Conservation (phyloP, 2,797 vertebrate genomes). For the Sphenopsis melanotis region DNA sequence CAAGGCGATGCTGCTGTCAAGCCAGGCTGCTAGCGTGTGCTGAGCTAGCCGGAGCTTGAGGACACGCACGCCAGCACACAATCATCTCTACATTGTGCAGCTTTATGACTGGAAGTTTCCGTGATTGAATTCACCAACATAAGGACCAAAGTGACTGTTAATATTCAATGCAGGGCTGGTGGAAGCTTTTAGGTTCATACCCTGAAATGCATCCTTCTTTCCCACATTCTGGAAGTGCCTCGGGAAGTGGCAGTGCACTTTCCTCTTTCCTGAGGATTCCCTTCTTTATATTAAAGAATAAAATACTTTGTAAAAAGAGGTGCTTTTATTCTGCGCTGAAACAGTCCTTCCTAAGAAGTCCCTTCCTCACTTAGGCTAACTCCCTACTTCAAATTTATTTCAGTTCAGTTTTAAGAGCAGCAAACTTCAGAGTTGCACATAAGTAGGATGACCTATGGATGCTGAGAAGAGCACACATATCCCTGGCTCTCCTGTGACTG, state of each 20-base stretch:
- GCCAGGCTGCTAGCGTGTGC: no score
- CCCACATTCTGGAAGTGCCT: background rate
- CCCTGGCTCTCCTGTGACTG: background rate
- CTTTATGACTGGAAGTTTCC: background rate
- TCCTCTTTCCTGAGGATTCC: background rate
- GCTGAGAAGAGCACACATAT: background rate
- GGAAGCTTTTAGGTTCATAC: background rate
- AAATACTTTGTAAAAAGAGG: background rate
- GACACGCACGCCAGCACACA: no score
- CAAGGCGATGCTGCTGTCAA: no score
- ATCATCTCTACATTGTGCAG: background rate
- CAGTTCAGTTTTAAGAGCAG: background rate
- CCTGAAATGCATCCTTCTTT: background rate
- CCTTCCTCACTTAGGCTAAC: background rate
- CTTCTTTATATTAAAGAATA: background rate
- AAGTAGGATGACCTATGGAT: background rate
- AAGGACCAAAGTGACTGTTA: background rate
- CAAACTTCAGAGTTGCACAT: background rate
- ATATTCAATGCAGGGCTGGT: background rate
- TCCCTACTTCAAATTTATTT: background rate
- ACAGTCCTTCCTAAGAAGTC: background rate
- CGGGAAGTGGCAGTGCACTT: background rate
- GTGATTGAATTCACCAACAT: background rate
- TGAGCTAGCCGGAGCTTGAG: no score
- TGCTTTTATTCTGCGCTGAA: background rate